phyloP scores from a whole-genome alignment of 2,797 vertebrate genomes.

The Xenentodon cancila region DNA sequence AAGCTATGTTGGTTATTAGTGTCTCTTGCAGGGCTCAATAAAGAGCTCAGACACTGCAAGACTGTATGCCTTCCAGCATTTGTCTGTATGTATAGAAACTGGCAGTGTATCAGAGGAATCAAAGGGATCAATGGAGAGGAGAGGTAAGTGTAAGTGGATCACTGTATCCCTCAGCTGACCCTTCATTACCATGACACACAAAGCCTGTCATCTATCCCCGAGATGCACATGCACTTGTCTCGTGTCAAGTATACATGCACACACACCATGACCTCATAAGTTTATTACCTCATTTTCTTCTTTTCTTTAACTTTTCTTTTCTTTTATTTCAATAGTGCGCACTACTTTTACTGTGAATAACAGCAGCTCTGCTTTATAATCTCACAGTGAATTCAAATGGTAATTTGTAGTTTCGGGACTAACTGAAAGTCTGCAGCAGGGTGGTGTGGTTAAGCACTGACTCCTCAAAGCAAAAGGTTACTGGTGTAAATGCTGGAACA shows the following conservation, averaged over 20 bases:
- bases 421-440: too few relatives aligned
- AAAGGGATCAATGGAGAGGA: conserved; percentile 62
- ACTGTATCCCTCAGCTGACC: conserved; percentile 63
- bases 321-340: background rate
- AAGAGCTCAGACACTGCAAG: conserved; percentile 57
- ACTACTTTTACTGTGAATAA: too few relatives aligned
- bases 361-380: too few relatives aligned
- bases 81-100: conserved; percentile 58
- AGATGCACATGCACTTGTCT: conserved; percentile 10
- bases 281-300: background rate
- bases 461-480: too few relatives aligned
- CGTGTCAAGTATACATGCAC: conserved; percentile 21
- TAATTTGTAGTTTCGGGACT: too few relatives aligned
- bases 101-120: conserved; percentile 54
- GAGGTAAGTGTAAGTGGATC: conserved; percentile 66
- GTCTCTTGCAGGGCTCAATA: conserved; percentile 59
- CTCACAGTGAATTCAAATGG: too few relatives aligned
- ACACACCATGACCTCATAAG: background rate
- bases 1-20: conserved; percentile 65
- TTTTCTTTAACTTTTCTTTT: background rate
- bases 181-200: conserved; percentile 55
- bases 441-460: too few relatives aligned
- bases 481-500: too few relatives aligned
- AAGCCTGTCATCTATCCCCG: conserved; percentile 45
- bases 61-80: conserved; percentile 65